These are phyloP conservation scores for Tholera decimalis DNA, from an alignment of 2,888 invertebrate genomes.

Conservation along the genomic window DNA sequence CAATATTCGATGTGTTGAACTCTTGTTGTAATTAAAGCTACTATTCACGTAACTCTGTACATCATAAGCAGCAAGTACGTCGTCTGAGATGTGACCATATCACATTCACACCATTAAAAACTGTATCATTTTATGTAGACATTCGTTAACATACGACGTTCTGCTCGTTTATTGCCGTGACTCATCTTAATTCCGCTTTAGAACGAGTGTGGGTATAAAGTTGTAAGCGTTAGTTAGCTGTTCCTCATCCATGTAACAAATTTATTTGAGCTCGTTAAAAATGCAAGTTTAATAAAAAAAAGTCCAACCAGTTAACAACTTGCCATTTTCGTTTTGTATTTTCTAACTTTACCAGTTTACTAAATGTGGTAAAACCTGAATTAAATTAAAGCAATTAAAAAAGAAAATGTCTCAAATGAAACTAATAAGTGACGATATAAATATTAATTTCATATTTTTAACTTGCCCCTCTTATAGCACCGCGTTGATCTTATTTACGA, in stretches of 20 bases:
- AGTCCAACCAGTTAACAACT: conserved; percentile 44
- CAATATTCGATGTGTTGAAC: conserved; percentile 73
- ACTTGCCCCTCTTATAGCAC: conserved; percentile 42
- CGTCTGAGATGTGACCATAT: conserved; percentile 67
- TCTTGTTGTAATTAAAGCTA: conserved; percentile 80
- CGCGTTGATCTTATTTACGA: conserved; percentile 65
- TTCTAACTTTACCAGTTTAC: conserved; percentile 17
- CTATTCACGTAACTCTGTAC: conserved; percentile 69
- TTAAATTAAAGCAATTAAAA: conserved; percentile 31
- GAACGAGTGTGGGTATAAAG: conserved; percentile 52
- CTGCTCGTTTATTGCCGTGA: conserved; percentile 72
- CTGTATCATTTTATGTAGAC: conserved; percentile 70
- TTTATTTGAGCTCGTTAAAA: conserved; percentile 55
- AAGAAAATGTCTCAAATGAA: conserved; percentile 22
- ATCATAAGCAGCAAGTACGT: conserved; percentile 65
- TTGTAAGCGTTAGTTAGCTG: conserved; percentile 53
- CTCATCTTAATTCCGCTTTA: conserved; percentile 72
- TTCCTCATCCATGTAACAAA: conserved; percentile 51
- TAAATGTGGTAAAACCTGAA: conserved; percentile 15
- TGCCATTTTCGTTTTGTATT: conserved; percentile 40
- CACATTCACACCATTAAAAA: conserved; percentile 82
- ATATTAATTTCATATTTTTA: conserved; percentile 50
- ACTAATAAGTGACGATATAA: conserved; percentile 42
- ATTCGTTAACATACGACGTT: conserved; percentile 55
- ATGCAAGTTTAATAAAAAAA: conserved; percentile 42